Base-by-base conservation (phyloP, 64 coral and sea anemone genomes). In the Pachyseris speciosa region DNA sequence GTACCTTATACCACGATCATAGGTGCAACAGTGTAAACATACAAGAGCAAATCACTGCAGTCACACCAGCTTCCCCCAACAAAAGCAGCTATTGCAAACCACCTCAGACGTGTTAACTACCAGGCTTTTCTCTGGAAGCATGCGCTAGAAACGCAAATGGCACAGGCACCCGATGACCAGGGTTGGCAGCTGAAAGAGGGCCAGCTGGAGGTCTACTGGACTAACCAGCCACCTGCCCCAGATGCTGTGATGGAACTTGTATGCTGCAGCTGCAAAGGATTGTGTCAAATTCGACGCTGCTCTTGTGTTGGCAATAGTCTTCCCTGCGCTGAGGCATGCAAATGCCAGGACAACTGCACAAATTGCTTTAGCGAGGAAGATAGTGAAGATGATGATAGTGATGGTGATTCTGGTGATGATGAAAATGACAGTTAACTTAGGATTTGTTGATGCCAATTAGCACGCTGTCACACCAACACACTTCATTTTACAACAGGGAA, bases 71-170 rank as follows among this genome's bases (percentile, higher is more conserved):
- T 91, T 80, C 84, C 88, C 13, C 94, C 94, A 11, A 96, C 88
- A 44, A 50, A 76, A 28, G 64, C 59, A 69, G 58, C 88, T 38
- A 38, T 96, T 4, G 42, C 30, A 41, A 87, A 91, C 49, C 88
- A 96, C 37, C 2, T 80, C 20, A 47, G 34, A 44, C 83, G 83
- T 75, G 83, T 83, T 28, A 91, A 87, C 66, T 96, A 91, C 31
- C 88, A 96, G 66, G 25, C 88, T 15, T 96, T 72, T 36, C 19
- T 96, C 42, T 96, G 88, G 83, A 96, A 91, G 47, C 20, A 83
- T 47, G 61, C 88, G 52, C 50, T 96, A 39, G n/a, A 79, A 13
- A 43, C 72, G 65, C 40, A 22, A 33, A 83, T 83, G 33, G 2
- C 22, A 63, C 88, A 77, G 48, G n/a, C 22, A 71, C 88, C 83